Evolutionary conservation across 2,113 vertebrate species (phyloP).

Genomic region (Aviceda subcristata): DNA sequence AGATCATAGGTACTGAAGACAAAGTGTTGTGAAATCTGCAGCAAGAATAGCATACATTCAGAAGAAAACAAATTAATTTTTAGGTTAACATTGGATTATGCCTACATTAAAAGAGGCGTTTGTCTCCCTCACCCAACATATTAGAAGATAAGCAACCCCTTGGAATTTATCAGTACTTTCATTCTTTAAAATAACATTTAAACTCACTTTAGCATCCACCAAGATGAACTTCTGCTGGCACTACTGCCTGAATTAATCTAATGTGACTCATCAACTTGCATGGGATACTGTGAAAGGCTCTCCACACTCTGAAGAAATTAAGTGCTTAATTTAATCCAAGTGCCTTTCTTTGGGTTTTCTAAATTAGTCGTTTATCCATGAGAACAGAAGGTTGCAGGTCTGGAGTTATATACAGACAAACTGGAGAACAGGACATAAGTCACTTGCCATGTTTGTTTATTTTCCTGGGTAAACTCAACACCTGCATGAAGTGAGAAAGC

Average conservation of each 20-base stretch:
- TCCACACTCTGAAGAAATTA: constrained; percentile 59
- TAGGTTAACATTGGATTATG: not conserved
- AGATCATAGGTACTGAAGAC: not conserved
- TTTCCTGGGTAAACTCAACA: not conserved
- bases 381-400: constrained; percentile 37
- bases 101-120: not conserved
- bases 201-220: not conserved
- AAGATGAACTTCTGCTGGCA: constrained; percentile 10
- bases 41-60: not conserved
- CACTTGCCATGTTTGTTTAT: not conserved
- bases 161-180: not conserved
- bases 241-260: constrained; percentile 32
- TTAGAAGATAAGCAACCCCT: not conserved
- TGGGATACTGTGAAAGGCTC: constrained; percentile 11
- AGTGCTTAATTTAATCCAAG: constrained; percentile 47
- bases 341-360: constrained; percentile 49
- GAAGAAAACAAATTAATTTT: not conserved
- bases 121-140: not conserved
- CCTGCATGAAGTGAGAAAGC: not conserved
- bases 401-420: constrained; percentile 22
- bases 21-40: not conserved
- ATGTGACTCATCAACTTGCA: constrained; percentile 54
- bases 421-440: not conserved
- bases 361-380: constrained; percentile 60
- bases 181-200: not conserved